Base-by-base conservation (phyloP, 2,113 vertebrate species). In the Eretmodus cyanostictus region DNA sequence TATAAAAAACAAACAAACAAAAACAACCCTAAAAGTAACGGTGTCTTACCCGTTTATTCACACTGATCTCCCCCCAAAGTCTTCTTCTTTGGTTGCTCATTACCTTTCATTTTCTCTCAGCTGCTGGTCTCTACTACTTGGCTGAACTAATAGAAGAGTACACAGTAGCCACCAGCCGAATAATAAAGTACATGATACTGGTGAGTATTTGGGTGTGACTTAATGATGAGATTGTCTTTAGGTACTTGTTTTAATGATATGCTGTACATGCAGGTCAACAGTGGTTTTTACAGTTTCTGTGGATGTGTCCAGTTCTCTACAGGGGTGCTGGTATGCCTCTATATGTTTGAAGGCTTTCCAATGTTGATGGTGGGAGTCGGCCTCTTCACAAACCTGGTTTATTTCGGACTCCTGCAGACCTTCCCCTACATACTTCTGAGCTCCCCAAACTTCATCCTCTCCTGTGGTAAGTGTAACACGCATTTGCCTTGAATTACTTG, bases 151-250 rank as follows among this genome's bases (percentile, higher is more conserved):
- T 99, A 83, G 98, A 99, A 94, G 98, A 99, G 92, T 99, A 98
- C 94, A 98, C 98, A 2, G 97, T 99, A 3, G 97, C 97, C 82
- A 99, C 98, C 83, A 98, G 98, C 93, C 97, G 98, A 87, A 98
- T 99, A 86, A 99, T 99, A 94, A 99, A 99, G 42, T 99, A 99
- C 95, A 99, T 99, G 98, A 99, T 99, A 88, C 96, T 98, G 98
- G 98, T 99, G 90, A 98, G 98, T 96, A 19, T 9, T 19, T 31
- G 8, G 29, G 5, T 11, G 10, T 73, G 24, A 4, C 4, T 16
- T 5, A 6, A 22, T 8, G 9, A 22, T 66, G 54, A 16, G 9
- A 3, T 24, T 9, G 16, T 11, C 51, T 66, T 81, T 27, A 17
- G 29, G 8, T 27, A n/a, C n/a, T n/a, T n/a, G n/a, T n/a, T n/a